Percentiles rank a stretch among this genome's conserved stretches.
phyloP scores from a whole-genome alignment of 2,113 vertebrate genomes.

The Leptodactylus fuscus region DNA sequence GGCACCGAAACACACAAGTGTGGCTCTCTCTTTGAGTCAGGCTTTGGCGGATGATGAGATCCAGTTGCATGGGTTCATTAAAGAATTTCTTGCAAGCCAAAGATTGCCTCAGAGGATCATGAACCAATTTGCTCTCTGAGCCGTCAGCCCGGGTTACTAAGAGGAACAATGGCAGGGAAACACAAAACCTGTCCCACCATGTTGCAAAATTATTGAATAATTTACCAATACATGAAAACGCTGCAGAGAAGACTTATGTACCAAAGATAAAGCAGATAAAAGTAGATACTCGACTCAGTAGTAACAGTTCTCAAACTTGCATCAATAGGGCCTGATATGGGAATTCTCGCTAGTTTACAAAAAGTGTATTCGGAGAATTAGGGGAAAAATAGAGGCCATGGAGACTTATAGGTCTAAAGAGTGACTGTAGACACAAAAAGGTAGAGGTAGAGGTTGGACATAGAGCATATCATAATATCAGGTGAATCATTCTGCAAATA shows the following conservation, averaged over 20 bases:
- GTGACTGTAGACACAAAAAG: too few relatives aligned
- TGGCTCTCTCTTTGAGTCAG: conserved; percentile 46
- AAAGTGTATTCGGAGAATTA: too few relatives aligned
- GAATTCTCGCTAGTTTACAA: too few relatives aligned
- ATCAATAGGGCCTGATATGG: too few relatives aligned
- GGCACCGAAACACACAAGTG: conserved; percentile 60
- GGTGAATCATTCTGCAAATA: too few relatives aligned
- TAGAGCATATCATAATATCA: too few relatives aligned
- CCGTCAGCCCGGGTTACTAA: conserved; percentile 44
- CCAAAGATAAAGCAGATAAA: neutral
- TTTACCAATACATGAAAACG: neutral
- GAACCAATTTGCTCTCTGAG: conserved; percentile 43
- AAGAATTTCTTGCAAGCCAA: conserved; percentile 57
- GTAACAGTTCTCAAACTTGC: too few relatives aligned
- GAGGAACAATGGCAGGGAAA: neutral
- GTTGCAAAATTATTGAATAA: neutral
- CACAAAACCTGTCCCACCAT: neutral
- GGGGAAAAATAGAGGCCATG: too few relatives aligned
- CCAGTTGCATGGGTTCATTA: conserved; percentile 47
- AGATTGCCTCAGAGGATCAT: conserved; percentile 47
- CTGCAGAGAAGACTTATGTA: neutral
- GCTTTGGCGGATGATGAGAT: conserved; percentile 49
- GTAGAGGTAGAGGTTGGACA: too few relatives aligned
- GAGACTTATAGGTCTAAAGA: too few relatives aligned
- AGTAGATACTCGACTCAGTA: too few relatives aligned